These are phyloP conservation scores for Noctua janthe DNA, from an alignment of 2,888 invertebrate genomes.

Conservation along the genomic window DNA sequence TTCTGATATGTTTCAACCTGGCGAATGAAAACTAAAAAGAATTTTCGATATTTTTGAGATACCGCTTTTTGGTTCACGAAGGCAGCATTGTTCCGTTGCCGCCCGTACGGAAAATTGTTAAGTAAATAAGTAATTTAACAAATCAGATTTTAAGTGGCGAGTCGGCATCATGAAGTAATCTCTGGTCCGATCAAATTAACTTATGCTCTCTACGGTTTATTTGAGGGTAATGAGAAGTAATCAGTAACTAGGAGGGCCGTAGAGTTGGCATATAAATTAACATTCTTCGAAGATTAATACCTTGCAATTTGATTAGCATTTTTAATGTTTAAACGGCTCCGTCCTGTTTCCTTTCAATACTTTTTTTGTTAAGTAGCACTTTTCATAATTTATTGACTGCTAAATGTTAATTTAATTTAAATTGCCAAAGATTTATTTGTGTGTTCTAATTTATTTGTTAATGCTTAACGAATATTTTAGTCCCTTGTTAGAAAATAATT, in stretches of 20 bases:
- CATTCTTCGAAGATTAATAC: constrained; percentile 31
- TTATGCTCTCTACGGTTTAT: constrained; percentile 79
- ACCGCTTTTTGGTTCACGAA: not conserved
- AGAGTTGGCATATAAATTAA: constrained; percentile 76
- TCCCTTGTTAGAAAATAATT: not conserved
- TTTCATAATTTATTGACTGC: constrained; percentile 30
- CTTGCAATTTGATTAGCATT: constrained; percentile 45
- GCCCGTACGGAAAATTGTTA: constrained; percentile 68
- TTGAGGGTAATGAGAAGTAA: constrained; percentile 83
- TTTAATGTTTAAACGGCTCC: constrained; percentile 38
- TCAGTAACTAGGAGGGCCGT: constrained; percentile 74
- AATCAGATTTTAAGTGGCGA: constrained; percentile 82
- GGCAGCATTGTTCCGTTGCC: constrained; percentile 46
- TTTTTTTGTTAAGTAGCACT: constrained; percentile 12
- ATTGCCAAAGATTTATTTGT: constrained; percentile 43
- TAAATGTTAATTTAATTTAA: constrained; percentile 49
- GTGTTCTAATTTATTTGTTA: not conserved
- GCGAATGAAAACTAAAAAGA: not conserved
- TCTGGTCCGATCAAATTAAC: constrained; percentile 83
- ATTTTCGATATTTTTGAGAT: not conserved
- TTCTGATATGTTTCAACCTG: not conserved
- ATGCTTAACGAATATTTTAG: constrained; percentile 7
- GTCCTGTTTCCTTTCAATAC: constrained; percentile 38
- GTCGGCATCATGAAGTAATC: constrained; percentile 75
- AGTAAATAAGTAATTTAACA: constrained; percentile 85